Conservation (phyloP, 30 jellyfish, hydroid and myxozoan species). For the Nemopilema nomurai region DNA sequence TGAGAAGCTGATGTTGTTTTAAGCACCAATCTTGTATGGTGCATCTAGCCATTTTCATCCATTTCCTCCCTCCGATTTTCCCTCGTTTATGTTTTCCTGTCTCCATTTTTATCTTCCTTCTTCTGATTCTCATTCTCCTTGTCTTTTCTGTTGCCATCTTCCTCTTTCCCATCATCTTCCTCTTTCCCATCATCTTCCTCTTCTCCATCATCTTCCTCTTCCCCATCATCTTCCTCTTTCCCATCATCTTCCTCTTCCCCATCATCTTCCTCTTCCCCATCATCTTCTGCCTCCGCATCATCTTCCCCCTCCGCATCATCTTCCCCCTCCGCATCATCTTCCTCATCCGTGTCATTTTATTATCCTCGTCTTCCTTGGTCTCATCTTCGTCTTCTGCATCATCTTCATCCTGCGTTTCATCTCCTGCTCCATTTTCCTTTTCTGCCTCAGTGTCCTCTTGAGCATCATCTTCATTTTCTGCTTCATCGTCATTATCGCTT, state of each 20-base stretch:
- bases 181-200: slow-evolving; percentile 1
- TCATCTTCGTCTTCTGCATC: slow-evolving; percentile 4
- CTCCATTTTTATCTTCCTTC: not conserved
- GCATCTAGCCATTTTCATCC: not conserved
- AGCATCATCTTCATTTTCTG: slow-evolving; percentile 26
- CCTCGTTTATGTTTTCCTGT: not conserved
- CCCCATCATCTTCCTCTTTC: not conserved
- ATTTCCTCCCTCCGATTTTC: not conserved
- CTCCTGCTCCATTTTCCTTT: slow-evolving; percentile 1
- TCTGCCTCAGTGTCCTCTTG: slow-evolving; percentile 12
- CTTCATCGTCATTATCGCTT: slow-evolving; percentile 5
- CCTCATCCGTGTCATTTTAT: not conserved
- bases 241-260: not conserved
- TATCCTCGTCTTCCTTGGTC: slow-evolving; percentile 3
- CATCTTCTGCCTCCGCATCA: not conserved
- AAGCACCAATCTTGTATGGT: no score
- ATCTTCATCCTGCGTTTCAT: not conserved
- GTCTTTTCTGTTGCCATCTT: not conserved
- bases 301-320: slow-evolving; percentile 13
- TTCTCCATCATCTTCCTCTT: not conserved
- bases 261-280: not conserved
- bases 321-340: not conserved
- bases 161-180: not conserved
- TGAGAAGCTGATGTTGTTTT: no score
- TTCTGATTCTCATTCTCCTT: not conserved